Percentiles rank a stretch among this genome's conserved stretches.
These are phyloP conservation scores for Drosophila pachea DNA, from an alignment of 1,140 invertebrate species.

Conservation along the genomic window DNA sequence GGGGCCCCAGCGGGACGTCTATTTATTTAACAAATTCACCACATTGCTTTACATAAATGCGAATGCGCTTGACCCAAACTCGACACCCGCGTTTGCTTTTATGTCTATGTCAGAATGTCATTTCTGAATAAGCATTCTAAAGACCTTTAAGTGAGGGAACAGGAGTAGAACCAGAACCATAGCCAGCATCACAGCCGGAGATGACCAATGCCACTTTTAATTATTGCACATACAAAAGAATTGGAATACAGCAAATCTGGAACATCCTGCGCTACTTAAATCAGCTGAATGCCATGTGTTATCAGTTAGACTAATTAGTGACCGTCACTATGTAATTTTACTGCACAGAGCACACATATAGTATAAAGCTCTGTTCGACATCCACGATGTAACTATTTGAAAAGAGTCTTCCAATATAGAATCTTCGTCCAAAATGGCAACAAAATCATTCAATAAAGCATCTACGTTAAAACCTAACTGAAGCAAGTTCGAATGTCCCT, in stretches of 20 bases:
- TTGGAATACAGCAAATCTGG: slow-evolving; percentile 55
- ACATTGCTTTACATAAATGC: slow-evolving; percentile 58
- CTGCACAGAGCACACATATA: background rate
- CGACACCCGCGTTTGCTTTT: slow-evolving; percentile 6
- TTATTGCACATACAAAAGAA: slow-evolving; percentile 62
- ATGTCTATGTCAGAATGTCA: slow-evolving; percentile 14
- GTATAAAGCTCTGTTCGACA: too few species aligned
- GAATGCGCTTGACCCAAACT: slow-evolving; percentile 75
- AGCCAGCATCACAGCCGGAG: background rate
- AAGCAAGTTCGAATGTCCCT: slow-evolving; percentile 37
- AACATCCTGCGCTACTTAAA: slow-evolving; percentile 63
- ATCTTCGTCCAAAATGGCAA: background rate
- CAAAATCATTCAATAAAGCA: background rate
- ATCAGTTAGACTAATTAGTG: slow-evolving; percentile 55
- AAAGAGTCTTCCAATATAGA: too few species aligned
- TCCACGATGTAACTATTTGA: too few species aligned
- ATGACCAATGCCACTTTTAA: slow-evolving; percentile 49
- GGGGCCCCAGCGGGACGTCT: slow-evolving; percentile 52
- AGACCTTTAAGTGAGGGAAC: slow-evolving; percentile 30
- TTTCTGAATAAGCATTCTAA: slow-evolving; percentile 14
- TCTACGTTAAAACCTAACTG: background rate
- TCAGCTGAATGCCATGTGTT: slow-evolving; percentile 33
- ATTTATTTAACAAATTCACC: slow-evolving; percentile 58
- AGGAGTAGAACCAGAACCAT: slow-evolving; percentile 9
- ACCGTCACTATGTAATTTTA: background rate